phyloP scores from a whole-genome alignment of 2,113 vertebrate genomes.

The Erythrolamprus reginae region DNA sequence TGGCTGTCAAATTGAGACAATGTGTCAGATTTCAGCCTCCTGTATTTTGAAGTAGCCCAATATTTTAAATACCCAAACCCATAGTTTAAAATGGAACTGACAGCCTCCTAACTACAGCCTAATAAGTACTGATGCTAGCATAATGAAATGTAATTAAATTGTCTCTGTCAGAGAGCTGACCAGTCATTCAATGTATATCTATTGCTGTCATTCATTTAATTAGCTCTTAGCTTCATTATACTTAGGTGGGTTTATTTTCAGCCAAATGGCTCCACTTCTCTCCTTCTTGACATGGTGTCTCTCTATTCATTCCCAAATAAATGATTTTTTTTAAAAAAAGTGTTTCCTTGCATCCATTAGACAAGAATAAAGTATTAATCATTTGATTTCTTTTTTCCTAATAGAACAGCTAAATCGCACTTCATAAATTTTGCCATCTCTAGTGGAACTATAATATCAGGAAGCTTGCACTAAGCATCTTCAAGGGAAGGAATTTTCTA shows the following conservation, averaged over 20 bases:
- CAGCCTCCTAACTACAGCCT: conserved; percentile 20
- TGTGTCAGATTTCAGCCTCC: conserved; percentile 29
- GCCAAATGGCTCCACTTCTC: conserved; percentile 14
- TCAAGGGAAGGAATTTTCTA: not conserved
- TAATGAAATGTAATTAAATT: conserved; percentile 54
- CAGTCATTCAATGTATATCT: conserved; percentile 15
- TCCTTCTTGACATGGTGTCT: conserved; percentile 30
- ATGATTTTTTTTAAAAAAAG: conserved; percentile 24
- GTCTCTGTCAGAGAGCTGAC: conserved; percentile 28
- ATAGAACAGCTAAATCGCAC: not conserved
- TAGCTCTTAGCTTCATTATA: conserved; percentile 39
- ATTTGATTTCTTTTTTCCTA: conserved; percentile 50
- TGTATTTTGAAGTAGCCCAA: conserved; percentile 41
- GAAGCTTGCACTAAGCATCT: not conserved
- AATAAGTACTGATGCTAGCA: conserved; percentile 3
- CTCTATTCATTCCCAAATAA: conserved; percentile 45
- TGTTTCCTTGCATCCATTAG: conserved; percentile 20
- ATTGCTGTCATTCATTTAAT: conserved; percentile 33
- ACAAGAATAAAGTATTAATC: conserved; percentile 41
- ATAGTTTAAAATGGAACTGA: conserved; percentile 38
- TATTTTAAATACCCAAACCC: conserved; percentile 45
- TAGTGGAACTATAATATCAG: not conserved
- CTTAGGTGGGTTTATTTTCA: conserved; percentile 46
- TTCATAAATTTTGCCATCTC: not conserved
- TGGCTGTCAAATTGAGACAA: conserved; percentile 15